These are phyloP conservation scores for Vespertilio murinus DNA, from an alignment of 2,797 vertebrate genomes.

Conservation along the genomic window DNA sequence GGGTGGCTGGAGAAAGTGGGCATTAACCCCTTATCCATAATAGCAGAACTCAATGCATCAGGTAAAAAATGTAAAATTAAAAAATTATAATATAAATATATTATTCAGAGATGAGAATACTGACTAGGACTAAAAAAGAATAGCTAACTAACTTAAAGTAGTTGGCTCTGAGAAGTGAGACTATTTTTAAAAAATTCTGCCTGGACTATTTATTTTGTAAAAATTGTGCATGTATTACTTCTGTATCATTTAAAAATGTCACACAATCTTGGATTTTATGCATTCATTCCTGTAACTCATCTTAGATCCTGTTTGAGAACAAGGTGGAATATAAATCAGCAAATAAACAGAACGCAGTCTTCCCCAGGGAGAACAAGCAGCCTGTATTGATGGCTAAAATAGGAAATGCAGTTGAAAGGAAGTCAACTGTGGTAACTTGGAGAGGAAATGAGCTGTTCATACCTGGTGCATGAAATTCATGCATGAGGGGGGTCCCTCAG, in stretches of 20 bases:
- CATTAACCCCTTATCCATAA: background rate
- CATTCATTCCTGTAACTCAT: background rate
- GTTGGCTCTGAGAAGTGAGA: background rate
- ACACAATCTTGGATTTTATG: background rate
- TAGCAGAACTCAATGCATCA: background rate
- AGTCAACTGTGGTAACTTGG: background rate
- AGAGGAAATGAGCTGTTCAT: background rate
- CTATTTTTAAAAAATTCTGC: background rate
- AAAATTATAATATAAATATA: background rate
- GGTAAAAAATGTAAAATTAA: background rate
- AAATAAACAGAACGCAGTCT: background rate
- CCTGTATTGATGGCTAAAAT: background rate
- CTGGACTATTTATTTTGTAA: background rate
- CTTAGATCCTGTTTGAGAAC: background rate
- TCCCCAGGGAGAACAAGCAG: background rate
- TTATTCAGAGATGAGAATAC: background rate
- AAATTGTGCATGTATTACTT: background rate
- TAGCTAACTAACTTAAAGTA: slow-evolving; percentile 11
- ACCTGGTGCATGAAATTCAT: no score
- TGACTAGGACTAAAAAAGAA: background rate
- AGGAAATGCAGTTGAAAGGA: background rate
- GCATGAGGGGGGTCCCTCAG: no score
- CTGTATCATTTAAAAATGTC: background rate
- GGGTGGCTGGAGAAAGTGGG: background rate
- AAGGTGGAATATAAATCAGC: background rate